A percentile compares a stretch with the other conserved stretches of the same genome.
phyloP scores from a whole-genome alignment of 2,113 vertebrate genomes.

The Craseonycteris thonglongyai region DNA sequence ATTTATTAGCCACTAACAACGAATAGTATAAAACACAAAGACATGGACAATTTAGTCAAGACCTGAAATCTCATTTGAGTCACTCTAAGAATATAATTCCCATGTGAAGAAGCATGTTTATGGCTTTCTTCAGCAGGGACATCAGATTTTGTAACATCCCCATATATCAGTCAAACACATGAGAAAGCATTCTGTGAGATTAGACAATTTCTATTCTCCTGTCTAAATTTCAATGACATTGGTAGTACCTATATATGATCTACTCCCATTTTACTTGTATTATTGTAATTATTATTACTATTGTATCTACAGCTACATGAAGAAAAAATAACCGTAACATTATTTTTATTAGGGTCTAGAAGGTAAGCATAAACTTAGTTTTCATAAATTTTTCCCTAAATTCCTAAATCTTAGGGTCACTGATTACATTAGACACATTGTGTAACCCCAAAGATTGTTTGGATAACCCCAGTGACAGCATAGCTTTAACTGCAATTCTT shows the following conservation, averaged over 20 bases:
- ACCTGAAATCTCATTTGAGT: not conserved
- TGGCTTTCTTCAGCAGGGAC: not conserved
- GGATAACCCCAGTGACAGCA: not conserved
- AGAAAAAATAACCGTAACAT: not conserved
- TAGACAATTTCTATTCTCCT: not conserved
- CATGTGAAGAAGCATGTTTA: not conserved
- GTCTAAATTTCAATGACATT: not conserved
- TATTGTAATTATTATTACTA: too few species aligned
- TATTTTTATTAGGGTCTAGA: not conserved
- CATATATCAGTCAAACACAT: fast-evolving
- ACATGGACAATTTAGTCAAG: not conserved
- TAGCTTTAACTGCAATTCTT: not conserved
- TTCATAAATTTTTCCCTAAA: not conserved
- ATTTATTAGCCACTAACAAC: not conserved
- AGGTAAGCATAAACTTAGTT: not conserved
- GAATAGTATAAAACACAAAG: not conserved
- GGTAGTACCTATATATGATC: not conserved
- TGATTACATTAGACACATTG: not conserved
- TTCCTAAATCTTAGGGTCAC: not conserved
- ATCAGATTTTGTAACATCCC: not conserved
- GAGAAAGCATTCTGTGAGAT: not conserved
- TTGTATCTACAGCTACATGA: not conserved
- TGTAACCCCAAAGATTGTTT: not conserved
- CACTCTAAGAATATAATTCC: not conserved
- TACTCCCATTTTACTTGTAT: not conserved